phyloP scores from a whole-genome alignment of 2,797 vertebrate genomes.

The Zalophus californianus region DNA sequence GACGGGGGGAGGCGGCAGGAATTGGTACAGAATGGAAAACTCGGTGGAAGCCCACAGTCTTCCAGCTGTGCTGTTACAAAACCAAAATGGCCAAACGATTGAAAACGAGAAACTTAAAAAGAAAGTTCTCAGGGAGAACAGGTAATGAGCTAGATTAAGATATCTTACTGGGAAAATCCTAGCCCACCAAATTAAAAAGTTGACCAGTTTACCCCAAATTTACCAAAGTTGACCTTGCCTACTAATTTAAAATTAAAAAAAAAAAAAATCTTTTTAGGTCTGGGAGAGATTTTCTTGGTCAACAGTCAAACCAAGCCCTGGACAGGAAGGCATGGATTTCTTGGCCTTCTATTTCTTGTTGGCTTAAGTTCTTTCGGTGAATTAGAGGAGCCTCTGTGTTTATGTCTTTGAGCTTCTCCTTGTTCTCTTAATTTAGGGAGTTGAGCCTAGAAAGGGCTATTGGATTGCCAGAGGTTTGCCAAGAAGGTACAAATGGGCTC shows the following conservation, averaged over 20 bases:
- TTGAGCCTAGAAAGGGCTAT: not conserved
- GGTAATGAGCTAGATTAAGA: constrained; percentile 19
- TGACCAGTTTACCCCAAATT: constrained; percentile 7
- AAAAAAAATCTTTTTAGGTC: not conserved
- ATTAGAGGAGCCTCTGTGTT: not conserved
- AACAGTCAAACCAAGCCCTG: constrained; percentile 21
- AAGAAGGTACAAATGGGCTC: not conserved
- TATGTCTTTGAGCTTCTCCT: constrained; percentile 52
- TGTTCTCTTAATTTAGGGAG: not conserved
- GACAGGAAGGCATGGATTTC: constrained; percentile 34
- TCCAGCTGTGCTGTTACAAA: not conserved
- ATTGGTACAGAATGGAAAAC: not conserved
- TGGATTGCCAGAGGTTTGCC: not conserved
- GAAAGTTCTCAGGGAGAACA: not conserved
- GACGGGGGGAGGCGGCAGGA: not conserved
- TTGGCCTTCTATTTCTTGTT: constrained; percentile 30
- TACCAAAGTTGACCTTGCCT: constrained; percentile 39
- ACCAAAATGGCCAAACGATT: constrained; percentile 7
- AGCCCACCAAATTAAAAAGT: constrained; percentile 34
- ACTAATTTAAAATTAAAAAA: not conserved
- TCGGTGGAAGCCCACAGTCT: not conserved
- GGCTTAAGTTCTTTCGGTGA: not conserved
- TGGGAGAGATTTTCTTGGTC: constrained; percentile 43
- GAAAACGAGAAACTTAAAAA: constrained; percentile 15
- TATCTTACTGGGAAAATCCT: constrained; percentile 32